Evolutionary conservation across 1,140 invertebrate species (phyloP).

Genomic region (Mya arenaria): DNA sequence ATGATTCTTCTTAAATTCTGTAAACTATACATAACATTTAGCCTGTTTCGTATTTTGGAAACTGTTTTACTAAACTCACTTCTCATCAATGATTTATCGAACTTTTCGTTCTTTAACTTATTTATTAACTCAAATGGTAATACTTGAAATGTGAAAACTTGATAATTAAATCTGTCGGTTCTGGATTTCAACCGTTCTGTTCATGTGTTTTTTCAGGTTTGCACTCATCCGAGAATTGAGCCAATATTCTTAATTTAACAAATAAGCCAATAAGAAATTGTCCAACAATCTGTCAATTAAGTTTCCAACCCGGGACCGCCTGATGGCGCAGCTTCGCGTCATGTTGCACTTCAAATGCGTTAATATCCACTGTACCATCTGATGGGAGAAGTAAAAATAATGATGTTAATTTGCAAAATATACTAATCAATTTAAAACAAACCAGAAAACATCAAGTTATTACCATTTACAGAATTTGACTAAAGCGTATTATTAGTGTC

Average conservation of each 20-base stretch:
- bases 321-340: constrained; percentile 45
- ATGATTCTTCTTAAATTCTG: neutral
- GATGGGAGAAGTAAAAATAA: neutral
- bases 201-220: constrained; percentile 39
- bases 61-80: neutral
- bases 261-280: constrained; percentile 44
- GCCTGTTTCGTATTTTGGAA: constrained; percentile 26
- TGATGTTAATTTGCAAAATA: neutral
- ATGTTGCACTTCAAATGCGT: constrained; percentile 25
- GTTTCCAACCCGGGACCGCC: constrained; percentile 55
- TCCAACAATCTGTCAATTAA: constrained; percentile 45
- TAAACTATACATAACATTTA: constrained; percentile 7
- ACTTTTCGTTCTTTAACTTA: neutral
- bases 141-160: neutral
- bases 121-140: constrained; percentile 28
- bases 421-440: too few species aligned
- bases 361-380: constrained; percentile 64
- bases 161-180: constrained; percentile 27
- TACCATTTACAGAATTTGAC: too few species aligned
- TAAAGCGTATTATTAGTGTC: too few species aligned
- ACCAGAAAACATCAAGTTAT: too few species aligned
- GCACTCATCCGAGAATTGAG: constrained; percentile 16
- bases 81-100: neutral
- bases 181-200: constrained; percentile 43
- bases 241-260: constrained; percentile 11